Evolutionary conservation across 2,797 vertebrate species (phyloP), one percentile per base, ranked within the genome.

Genomic region (Schizopygopsis pylzovi): DNA sequence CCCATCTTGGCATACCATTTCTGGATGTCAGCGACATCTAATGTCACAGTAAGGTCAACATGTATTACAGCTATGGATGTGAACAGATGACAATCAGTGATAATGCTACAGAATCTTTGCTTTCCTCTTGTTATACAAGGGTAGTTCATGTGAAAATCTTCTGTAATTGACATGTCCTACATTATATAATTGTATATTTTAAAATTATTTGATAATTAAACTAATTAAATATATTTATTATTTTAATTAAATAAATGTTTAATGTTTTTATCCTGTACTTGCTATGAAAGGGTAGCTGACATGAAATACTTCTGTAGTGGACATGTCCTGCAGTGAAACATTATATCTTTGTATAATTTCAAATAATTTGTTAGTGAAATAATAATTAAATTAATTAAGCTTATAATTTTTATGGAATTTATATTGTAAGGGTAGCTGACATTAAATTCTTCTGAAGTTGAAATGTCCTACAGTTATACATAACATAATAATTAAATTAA

Each of bases 1-100:
- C 83, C 89, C 84, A 85, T 88, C 88, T 88, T 81, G 79, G 70
- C 25, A 22, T 81, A 76, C 84, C 82, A 41, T 86, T 87, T 81
- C 76, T 81, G 75, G 73, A 86, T 82, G 84, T 80, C 89, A 87
- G 83, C 78, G 43, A 87, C 82, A 85, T 80, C 86, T 88, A 89
- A 90, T 88, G 49, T 56, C 75, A 47, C 0, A 20, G 25, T 85
- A 89, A 91, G 90, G 90, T 90, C 85, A 90, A 65, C 87, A 88
- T 81, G 89, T 86, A 84, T 71, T 83, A 86, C 87, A 88, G 89
- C 82, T 89, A 85, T 89, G 84, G 88, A 88, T 80, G 61, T 22
- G 28, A 18, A 47, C n/a, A 10, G 39, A 87, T 79, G 79, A 65
- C 5, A 4, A 28, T 11, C 39, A 52, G 1, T 56, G 43, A 25